A percentile compares a stretch with the other conserved stretches of the same genome.
Evolutionary conservation across 2,797 vertebrate species (phyloP).

Genomic region (Nasua narica): DNA sequence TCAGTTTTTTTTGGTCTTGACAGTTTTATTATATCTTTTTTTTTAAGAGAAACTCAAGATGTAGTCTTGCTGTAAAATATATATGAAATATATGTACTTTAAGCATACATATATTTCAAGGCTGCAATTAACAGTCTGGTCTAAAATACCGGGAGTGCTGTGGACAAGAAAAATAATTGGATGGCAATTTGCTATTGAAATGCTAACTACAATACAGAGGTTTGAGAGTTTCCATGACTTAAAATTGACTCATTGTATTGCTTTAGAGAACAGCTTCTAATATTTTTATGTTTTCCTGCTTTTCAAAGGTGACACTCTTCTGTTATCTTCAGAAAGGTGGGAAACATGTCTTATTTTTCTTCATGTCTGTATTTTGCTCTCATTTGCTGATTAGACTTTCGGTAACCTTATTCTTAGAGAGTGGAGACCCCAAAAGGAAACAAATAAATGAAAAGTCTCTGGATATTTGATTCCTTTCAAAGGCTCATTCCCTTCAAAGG

Average conservation of each 20-base stretch:
- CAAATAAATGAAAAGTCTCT: not conserved
- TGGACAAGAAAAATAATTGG: not conserved
- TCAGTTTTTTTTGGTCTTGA: not conserved
- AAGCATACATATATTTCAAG: not conserved
- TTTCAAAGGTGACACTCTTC: slow-evolving; percentile 10
- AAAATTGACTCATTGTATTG: not conserved
- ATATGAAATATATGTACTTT: not conserved
- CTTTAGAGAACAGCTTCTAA: not conserved
- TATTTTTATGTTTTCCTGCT: slow-evolving; percentile 14
- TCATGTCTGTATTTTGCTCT: not conserved
- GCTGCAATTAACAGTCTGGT: not conserved
- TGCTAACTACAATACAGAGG: not conserved
- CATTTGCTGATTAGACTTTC: not conserved
- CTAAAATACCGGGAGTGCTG: not conserved
- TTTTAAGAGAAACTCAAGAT: not conserved
- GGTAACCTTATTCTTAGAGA: not conserved
- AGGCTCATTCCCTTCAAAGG: not conserved
- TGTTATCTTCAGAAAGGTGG: slow-evolving; percentile 18
- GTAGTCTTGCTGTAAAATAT: slow-evolving; percentile 6
- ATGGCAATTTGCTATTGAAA: not conserved
- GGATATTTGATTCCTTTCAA: not conserved
- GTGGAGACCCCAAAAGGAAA: not conserved
- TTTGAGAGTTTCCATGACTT: slow-evolving; percentile 9
- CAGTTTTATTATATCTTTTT: not conserved
- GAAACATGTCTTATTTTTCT: not conserved